Base-by-base conservation (phyloP, 2,888 invertebrate species). In the Hydraecia micacea region DNA sequence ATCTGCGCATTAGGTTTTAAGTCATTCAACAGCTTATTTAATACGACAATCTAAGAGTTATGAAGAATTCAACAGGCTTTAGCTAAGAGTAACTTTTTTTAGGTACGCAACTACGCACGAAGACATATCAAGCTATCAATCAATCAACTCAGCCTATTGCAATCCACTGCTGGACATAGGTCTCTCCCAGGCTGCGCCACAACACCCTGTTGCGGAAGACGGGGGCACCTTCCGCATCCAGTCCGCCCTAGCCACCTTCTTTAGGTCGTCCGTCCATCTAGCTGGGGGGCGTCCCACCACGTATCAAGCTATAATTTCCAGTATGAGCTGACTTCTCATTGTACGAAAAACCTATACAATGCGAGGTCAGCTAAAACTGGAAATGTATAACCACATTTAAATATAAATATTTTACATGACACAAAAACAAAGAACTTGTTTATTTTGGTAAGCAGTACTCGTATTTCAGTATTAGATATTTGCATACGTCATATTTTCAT, bases 401-500 rank as follows among this genome's bases (percentile, higher is more conserved):
- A 52, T 78, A 46, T 4, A 77, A 52, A 77, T 62, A 79, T 52
- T 63, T 46, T 36, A 21, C 42, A 28, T 21, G 62, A 25, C 69
- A 52, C 32, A 55, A 58, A 66, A 52, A 52, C 25, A 52, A n/a
- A 42, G 8, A 32, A 49, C 32, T n/a, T 36, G 25, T 52, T 80
- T 58, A 36, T 73, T 74, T 80, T 52, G 21, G 55, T 80, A 65
- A 55, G 68, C 49, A 25, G 55, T 28, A 46, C 60, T 36, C 77
- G 36, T 80, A 58, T 75, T 74, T 74, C 74, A 75, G 67, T 67
- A 62, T 71, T 73, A 36, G 21, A 25, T 70, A 73, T 65, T 70
- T 66, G 60, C n/a, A 63, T 46, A 74, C 62, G 42, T 76, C 46
- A 74, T 66, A 42, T 58, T 83, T 65, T 70, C 39, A 52, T 73